Percentiles rank a stretch among this genome's conserved stretches.
Evolutionary conservation across 2,888 invertebrate genomes (phyloP).

Genomic region (Ametastegia equiseti): DNA sequence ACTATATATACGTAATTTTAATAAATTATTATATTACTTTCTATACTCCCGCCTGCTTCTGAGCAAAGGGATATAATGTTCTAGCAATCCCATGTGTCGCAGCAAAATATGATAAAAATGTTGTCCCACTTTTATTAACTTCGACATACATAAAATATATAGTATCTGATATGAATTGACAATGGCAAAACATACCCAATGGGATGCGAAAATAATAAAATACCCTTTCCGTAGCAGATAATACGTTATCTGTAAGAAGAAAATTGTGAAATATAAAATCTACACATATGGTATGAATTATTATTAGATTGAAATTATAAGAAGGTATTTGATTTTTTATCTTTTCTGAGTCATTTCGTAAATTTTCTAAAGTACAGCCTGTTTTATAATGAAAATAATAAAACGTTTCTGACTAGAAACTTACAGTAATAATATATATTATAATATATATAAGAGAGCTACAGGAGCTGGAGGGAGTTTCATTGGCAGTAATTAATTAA

Average conservation of each 20-base stretch:
- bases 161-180: background rate
- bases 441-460: conserved; percentile 63
- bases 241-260: conserved; percentile 1
- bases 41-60: conserved; percentile 51
- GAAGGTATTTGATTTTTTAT: background rate
- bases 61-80: conserved; percentile 40
- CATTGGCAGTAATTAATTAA: conserved; percentile 64
- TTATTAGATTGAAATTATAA: too few species aligned
- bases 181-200: background rate
- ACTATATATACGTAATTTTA: conserved; percentile 38
- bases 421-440: background rate
- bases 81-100: background rate
- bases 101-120: background rate
- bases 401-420: conserved; percentile 43
- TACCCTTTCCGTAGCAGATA: background rate
- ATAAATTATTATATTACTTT: conserved; percentile 51
- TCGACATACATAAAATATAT: background rate
- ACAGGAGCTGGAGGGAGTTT: conserved; percentile 72
- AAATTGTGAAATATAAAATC: background rate
- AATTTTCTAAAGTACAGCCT: background rate
- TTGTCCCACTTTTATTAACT: background rate
- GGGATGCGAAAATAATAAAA: background rate
- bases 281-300: background rate
- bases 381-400: background rate
- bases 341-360: background rate